Base-by-base conservation (phyloP, 2,113 vertebrate genomes). In the Herpailurus yagouaroundi region DNA sequence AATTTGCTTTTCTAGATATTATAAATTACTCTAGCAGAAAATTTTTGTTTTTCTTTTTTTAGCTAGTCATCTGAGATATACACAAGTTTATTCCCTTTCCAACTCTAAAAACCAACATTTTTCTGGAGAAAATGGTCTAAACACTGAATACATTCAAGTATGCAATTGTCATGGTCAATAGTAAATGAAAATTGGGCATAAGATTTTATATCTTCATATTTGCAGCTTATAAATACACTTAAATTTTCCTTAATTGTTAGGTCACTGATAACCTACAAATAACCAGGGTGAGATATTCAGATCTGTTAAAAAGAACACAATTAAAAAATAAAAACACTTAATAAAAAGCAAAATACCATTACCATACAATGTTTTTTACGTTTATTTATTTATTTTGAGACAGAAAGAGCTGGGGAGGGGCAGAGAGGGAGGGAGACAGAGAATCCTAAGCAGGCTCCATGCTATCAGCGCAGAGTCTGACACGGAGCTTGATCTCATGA, bases 101-200 rank as follows among this genome's bases (percentile, higher is more conserved):
- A 84, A 27, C 68, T 88, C 27, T 89, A 92, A 96, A 93, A 94
- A 77, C 63, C 50, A 95, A 33, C 11, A 31, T 88, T 94, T 68
- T 96, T 82, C 25, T 89, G 31, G 38, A 94, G 1, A 89, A 63
- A 90, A 71, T 50, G 1, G 50, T 76, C 93, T 94, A 93, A 80
- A 95, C 8, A 63, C 1, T 31, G 1, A 48, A 36, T 66, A 91
- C 6, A 91, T 48, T 85, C 60, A 84, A 57, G 38, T 7, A 82
- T 96, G 38, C 25, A 89, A 89, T 87, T 89, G 81, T 85, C 66
- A 83, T 27, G 71, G 48, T 91, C 23, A 82, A 50, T 4, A 80
- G 33, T 77, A 50, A 55, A 88, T 83, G 23, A 86, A 91, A 94
- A 94, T 81, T 57, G 92, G 27, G 14, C 29, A n/a, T 45, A 88